These are phyloP conservation scores for Oceanodroma tethys DNA, from an alignment of 2,113 vertebrate genomes.

Conservation along the genomic window DNA sequence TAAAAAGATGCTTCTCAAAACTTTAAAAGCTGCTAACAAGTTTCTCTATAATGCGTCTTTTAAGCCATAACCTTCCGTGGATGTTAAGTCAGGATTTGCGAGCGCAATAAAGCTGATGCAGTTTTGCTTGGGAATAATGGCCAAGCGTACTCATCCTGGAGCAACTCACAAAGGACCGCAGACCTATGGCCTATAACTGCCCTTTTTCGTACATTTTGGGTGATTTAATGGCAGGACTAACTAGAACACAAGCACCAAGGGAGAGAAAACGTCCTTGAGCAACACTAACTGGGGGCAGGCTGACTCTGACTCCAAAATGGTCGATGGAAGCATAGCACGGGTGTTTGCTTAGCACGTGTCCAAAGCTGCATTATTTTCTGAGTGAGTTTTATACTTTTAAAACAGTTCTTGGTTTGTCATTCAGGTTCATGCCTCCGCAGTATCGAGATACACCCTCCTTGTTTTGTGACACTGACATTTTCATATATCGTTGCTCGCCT, in stretches of 20 bases:
- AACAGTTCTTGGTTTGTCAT: neutral
- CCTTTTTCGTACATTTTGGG: neutral
- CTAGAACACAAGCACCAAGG: neutral
- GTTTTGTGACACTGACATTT: neutral
- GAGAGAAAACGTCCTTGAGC: neutral
- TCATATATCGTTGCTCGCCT: neutral
- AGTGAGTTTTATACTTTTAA: neutral
- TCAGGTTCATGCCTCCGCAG: neutral
- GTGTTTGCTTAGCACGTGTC: neutral
- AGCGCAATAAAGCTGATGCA: neutral
- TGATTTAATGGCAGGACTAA: neutral
- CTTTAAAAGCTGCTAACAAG: neutral
- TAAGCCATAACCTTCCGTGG: neutral
- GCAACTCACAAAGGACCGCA: neutral
- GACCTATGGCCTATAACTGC: neutral
- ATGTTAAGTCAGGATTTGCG: neutral
- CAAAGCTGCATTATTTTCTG: neutral
- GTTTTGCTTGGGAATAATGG: neutral
- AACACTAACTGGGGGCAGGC: rapidly evolving
- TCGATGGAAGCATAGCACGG: rapidly evolving
- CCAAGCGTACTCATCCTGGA: neutral
- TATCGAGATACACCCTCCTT: neutral
- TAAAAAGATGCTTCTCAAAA: neutral
- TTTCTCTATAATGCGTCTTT: neutral
- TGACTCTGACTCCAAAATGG: neutral